Base-by-base conservation (phyloP, 2,797 vertebrate genomes). In the Gallinago stenura region DNA sequence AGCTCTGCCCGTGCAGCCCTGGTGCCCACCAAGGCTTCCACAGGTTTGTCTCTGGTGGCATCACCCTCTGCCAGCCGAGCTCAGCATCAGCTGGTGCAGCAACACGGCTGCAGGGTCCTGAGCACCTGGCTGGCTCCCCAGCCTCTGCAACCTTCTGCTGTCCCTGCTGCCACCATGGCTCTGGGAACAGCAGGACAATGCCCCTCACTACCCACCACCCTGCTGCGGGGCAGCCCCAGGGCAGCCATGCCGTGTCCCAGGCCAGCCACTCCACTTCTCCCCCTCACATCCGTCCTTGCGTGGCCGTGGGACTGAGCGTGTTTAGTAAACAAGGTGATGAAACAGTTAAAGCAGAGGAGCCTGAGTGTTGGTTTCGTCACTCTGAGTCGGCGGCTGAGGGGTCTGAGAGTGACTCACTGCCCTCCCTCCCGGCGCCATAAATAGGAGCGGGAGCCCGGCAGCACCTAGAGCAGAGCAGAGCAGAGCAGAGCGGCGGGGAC, bases 251-350 rank as follows among this genome's bases (percentile, higher is more conserved):
- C 2, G 1, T 71, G 58, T 20, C 30, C 45, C 45, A 46, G 45
- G 45, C 20, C 45, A 46, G 45, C 45, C 45, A 46, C 45, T 21
- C 45, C 45, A 46, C 45, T 21, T 21, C 45, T 46, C 45, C 20
- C 45, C 45, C 45, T 46, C 20, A 46, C 45, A 46, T 19, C 45
- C 45, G 11, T 46, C 45, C 61, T 31, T 5, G 13, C 1, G 0
- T 58, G 70, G 70, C 82, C 5, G 12, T 2, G 1, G 85, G 65
- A 76, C 7, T 0, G 1, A 24, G 76, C 0, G 6, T 96, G 94
- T 95, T 95, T 97, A 53, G 73, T 96, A 97, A 97, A 97, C 96
- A 96, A 91, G 95, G 96, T 97, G 95, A 96, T 96, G 95, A 95
- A 97, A 96, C 83, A 84, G 96, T 96, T 96, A 96, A 97, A 78